Base-by-base conservation (phyloP, 2,888 invertebrate species). In the Pemphredon lugubris region DNA sequence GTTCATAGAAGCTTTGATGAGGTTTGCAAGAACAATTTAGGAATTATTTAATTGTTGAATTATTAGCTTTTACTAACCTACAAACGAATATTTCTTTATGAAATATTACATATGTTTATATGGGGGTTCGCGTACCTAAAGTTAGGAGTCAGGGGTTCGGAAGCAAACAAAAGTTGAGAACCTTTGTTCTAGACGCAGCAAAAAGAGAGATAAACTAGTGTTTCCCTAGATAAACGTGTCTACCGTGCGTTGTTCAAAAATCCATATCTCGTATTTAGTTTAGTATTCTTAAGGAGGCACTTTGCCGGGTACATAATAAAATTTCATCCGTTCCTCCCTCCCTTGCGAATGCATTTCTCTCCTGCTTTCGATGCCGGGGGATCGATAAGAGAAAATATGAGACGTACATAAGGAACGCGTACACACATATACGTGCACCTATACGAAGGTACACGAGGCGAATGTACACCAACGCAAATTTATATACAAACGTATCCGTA, bases 331-430 rank as follows among this genome's bases (percentile, higher is more conserved):
- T 37, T 34, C 34, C 32, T 16, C 4, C 42, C 7, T 42, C 23
- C 16, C 42, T 7, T 7, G 7, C 3, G 20, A 6, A 2, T 39
- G 7, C 9, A 40, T 59, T 53, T 47, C 57, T 34, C 14, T 42
- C 34, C 14, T 23, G 6, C 32, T 21, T 21, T 70, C 23, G 20
- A 40, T 39, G 37, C 18, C n/a, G 37, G 55, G n/a, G 32, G 32
- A 75, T 75, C 72, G 58, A 75, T 75, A 63, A 55, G 47, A 48
- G 57, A 53, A 60, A 54, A 57, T 69, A 58, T 34, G n/a, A 57
- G 39, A 13, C 21, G n/a, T 21, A 45, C 1, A 47, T 48, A 14
- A 14, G n/a, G n/a, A n/a, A 40, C 40, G 3, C 16, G 9, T 16
- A 16, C 30, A 30, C 13, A 13, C 13, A 37, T 39, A 51, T 45